Evolutionary conservation across 2,888 invertebrate species (phyloP), one percentile per base, ranked within the genome.

Genomic region (Belgica antarctica): DNA sequence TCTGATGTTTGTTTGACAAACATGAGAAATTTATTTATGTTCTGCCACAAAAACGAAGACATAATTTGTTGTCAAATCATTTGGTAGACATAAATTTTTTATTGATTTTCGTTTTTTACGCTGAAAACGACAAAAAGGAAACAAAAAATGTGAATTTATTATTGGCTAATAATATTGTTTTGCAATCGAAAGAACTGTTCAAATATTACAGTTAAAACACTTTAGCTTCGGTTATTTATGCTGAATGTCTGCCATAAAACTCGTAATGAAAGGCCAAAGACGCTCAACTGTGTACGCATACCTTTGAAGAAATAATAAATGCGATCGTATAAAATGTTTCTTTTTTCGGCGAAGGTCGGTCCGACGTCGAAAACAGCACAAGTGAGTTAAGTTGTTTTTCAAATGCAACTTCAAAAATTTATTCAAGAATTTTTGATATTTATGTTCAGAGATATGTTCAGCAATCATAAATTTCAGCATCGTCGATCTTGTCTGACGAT

Each of bases 11-110:
- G n/a, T n/a, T 52, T 17, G 24, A 17, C 19, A 52, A 52, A 52
- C 52, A 52, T 24, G 24, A 52, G 24, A 52, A 17, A 52, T 52
- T 52, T 66, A 66, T 66, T 66, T 66, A 66, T 66, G 65, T 66
- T 66, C 47, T 66, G 25, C 41, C 15, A 66, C 41, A 66, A 66
- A 66, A 66, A 66, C 65, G 46, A 47, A 15, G 65, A 66, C 65
- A 66, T 66, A 66, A 66, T 66, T 66, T 66, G 65, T 66, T 66
- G 65, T 66, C 19, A 66, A 66, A 47, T 46, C 46, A 27, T 47
- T 66, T 66, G n/a, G 12, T 66, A 47, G 47, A 66, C 65, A 66
- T 66, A 66, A 63, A 63, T 22, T 66, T 28, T 27, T 66, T 52
- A 52, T 19, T 46, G 12, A 17, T 46, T 46, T 46, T 46, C n/a